Evolutionary conservation across 2,797 vertebrate species (phyloP), one percentile per base, ranked within the genome.

Genomic region (Aythya fuligula): DNA sequence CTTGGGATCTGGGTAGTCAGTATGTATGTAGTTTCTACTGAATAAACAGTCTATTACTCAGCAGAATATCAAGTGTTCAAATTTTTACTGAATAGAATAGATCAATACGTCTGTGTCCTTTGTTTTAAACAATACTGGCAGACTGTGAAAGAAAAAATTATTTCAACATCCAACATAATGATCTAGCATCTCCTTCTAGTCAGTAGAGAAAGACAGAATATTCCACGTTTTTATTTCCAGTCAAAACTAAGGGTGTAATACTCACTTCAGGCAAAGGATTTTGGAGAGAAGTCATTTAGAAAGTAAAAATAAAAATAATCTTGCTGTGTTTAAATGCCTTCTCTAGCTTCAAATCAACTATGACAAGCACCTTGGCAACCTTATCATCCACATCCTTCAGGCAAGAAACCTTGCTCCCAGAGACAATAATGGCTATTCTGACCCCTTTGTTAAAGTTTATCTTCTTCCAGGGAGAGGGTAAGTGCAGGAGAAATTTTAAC

Each of bases 361-460:
- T 85, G 99, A 99, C 98, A 99, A 98, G 93, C 99, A 99, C 96
- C 98, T 99, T 90, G 99, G 99, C 94, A 99, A 99, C 97, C 97
- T 99, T 80, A 99, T 99, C 95, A 99, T 99, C 93, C 99, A 99
- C 45, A 98, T 99, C 91, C 98, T 99, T 92, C 99, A 99, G 98
- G 99, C 99, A 95, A 99, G 99, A 98, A 99, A 99, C 97, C 98
- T 99, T 60, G 98, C 98, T 91, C 98, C 98, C 38, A 98, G 99
- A 96, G 99, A 99, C 97, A 99, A 99, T 97, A 99, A 99, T 9
- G 98, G 99, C 86, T 99, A 99, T 97, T 99, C 99, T 2, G 99
- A 99, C 91, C 99, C 99, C 16, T 99, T 99, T 94, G 99, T 99
- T 95, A 99, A 99, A 97, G 99, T 99, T 90, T 99, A 99, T 96